Base-by-base conservation (phyloP, 2,888 invertebrate genomes). In the Pogonocherus hispidulus region DNA sequence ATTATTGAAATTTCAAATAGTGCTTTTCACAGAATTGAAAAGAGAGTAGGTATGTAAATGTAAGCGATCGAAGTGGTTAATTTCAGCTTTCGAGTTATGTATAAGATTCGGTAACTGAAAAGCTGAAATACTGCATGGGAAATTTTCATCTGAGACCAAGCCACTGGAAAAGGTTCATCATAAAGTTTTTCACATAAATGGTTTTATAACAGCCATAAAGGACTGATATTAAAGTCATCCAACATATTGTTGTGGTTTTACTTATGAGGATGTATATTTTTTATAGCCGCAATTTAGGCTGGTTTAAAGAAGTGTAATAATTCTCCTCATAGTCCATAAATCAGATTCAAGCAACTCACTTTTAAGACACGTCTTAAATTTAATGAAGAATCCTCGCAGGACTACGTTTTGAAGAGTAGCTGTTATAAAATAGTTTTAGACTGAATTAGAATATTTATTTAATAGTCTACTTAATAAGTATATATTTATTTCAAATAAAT, bases 51-150 rank as follows among this genome's bases (percentile, higher is more conserved):
- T 22, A 51, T 22, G 22, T 23, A 51, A 14, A 22, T 23, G 22
- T 32, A 8, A 18, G 9, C 32, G 52, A 6, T 0, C 32, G 3
- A 9, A 3, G 32, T 8, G 16, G 52, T 32, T 52, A 32, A 52
- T 52, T 52, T 32, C 2, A 32, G 1, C 63, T 22, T 32, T 55
- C 37, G 37, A 62, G 44, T 62, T 69, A 69, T 66, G 60, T 55
- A 69, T 66, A 62, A 62, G 18, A 14, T 56, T 56, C 54, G 47
- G 63, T 23, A 52, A 65, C 37, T 8, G 65, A 18, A 56, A 44
- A 35, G 56, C 62, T 41, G 65, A 66, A 66, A 69, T 69, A 66
- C 66, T 66, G 66, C 66, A 69, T 66, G 27, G 66, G 52, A 66
- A 69, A 66, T 49, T 64, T 66, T 56, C 69, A 62, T 14, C 46